Evolutionary conservation across 2,888 invertebrate species (phyloP).

Genomic region (Galerucella pusilla): DNA sequence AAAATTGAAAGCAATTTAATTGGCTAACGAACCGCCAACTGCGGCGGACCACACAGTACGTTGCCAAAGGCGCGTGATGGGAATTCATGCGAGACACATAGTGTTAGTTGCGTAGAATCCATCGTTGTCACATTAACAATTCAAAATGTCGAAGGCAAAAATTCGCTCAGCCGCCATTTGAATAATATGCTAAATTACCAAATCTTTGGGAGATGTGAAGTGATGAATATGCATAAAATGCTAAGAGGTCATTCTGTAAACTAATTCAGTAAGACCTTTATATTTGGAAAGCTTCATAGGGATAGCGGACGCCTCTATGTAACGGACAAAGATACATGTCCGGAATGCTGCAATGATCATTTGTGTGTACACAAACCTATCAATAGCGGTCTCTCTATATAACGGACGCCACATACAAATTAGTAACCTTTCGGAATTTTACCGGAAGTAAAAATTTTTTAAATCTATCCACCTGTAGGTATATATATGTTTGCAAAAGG

Average conservation of each 20-base stretch:
- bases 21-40: slow-evolving; percentile 61
- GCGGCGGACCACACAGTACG: slow-evolving; percentile 47
- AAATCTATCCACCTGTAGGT: too few relatives aligned
- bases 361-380: too few relatives aligned
- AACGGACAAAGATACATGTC: too few relatives aligned
- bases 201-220: background rate
- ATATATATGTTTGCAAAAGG: too few relatives aligned
- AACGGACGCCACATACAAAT: too few relatives aligned
- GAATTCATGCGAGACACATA: slow-evolving; percentile 45
- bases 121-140: background rate
- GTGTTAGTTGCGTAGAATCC: slow-evolving; percentile 23
- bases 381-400: too few relatives aligned
- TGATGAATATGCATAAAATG: background rate
- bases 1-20: slow-evolving; percentile 60
- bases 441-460: too few relatives aligned
- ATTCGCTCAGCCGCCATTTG: background rate
- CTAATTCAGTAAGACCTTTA: too few relatives aligned
- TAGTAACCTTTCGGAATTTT: too few relatives aligned
- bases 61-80: slow-evolving; percentile 51
- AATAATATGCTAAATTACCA: background rate
- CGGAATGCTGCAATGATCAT: too few relatives aligned
- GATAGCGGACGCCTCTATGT: too few relatives aligned
- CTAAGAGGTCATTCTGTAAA: background rate
- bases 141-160: background rate
- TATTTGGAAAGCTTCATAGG: too few relatives aligned